Conservation (phyloP, 1,140 invertebrate species). For the Drosophila bocqueti region DNA sequence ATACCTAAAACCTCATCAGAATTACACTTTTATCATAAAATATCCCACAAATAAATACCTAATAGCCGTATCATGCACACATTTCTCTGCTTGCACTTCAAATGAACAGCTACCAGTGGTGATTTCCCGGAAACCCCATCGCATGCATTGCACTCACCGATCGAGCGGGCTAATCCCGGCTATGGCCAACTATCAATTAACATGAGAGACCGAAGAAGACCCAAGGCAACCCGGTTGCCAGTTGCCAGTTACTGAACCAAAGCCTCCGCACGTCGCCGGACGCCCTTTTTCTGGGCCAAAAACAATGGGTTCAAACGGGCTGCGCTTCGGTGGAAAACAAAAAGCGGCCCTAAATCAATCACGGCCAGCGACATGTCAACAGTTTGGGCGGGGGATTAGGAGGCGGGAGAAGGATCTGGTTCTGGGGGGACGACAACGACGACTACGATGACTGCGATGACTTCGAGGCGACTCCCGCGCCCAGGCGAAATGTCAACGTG, state of each 20-base stretch:
- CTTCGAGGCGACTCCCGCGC: conserved; percentile 20
- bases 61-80: background rate
- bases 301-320: conserved; percentile 80
- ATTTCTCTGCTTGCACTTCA: background rate
- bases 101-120: background rate
- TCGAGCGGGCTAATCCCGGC: conserved; percentile 32
- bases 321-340: conserved; percentile 80
- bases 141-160: conserved; percentile 37
- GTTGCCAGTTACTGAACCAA: conserved; percentile 7
- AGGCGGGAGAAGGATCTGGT: background rate
- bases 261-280: conserved; percentile 18
- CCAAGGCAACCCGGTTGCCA: background rate
- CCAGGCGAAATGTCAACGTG: conserved; percentile 75
- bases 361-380: conserved; percentile 74
- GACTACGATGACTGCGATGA: background rate
- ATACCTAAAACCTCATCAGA: background rate
- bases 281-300: conserved; percentile 76
- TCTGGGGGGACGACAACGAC: background rate
- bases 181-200: conserved; percentile 58
- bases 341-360: conserved; percentile 81
- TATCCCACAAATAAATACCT: background rate
- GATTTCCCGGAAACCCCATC: conserved; percentile 33
- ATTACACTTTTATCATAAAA: background rate
- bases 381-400: conserved; percentile 18
- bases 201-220: conserved; percentile 5